Evolutionary conservation across 1,140 invertebrate genomes (phyloP), one percentile per base, ranked within the genome.

Genomic region (Drosophila azteca): DNA sequence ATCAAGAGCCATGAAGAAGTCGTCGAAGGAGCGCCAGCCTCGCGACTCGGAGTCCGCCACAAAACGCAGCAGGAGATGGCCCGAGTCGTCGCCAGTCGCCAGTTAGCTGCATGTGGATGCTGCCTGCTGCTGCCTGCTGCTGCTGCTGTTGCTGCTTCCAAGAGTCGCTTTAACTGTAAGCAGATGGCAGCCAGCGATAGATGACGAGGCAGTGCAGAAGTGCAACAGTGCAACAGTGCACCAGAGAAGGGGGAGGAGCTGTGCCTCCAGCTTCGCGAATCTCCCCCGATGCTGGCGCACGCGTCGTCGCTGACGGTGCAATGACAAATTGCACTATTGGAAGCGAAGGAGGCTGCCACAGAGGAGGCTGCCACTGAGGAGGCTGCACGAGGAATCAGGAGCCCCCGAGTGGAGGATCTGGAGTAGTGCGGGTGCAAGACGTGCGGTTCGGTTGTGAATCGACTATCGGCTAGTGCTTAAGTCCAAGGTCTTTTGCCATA

Each of bases 1-100:
- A 90, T 90, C 87, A 88, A 90, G 82, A 90, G 77, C 79, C 79
- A 90, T 90, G 90, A 90, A 90, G 81, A 90, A 90, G 79, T 82
- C 79, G 79, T 89, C 76, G 52, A 68, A 89, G 77, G 83, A 87
- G 82, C 82, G 83, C 78, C 82, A 39, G 49, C 58, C 15, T 49
- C 35, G 29, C 29, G 51, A 39, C 29, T 52, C 50, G 17, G n/a
- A 52, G 29, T 52, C 50, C 51, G 45, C 51, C 49, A 57, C 41
- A 22, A 55, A 45, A 29, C 72, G 52, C 73, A 76, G 73, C 72
- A 77, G 73, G 73, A 77, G 73, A 76, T 69, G 26, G 39, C 31
- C 7, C 58, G 31, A 50, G 13, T 29, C n/a, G 29, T 39, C 44
- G 24, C 46, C 63, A 66, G 64, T 63, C 43, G 26, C 26, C 29